Evolutionary conservation across 2,888 invertebrate genomes (phyloP), one percentile per base, ranked within the genome.

Genomic region (Piscicola geometra): DNA sequence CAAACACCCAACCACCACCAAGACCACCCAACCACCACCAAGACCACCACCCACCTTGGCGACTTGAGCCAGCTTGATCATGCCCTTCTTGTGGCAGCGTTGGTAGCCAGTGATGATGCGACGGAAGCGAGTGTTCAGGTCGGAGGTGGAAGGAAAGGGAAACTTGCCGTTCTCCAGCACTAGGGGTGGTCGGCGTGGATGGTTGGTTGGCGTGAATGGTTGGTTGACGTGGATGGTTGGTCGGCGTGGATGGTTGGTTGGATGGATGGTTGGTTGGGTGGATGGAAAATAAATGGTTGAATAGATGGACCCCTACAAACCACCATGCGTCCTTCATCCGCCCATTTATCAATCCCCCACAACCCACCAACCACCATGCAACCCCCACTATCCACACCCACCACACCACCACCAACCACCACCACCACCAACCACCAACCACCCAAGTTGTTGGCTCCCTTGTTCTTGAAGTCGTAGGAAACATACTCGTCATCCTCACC

Each of bases 61-160:
- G 68, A 81, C 81, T 79, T 83, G 83, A 82, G 96, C 96, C 85
- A 94, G 80, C 75, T 83, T 83, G 50, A 83, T 71, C 80, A 82
- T 81, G 66, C 82, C 93, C 81, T 93, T 92, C 84, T 94, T 92
- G 84, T 93, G 93, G 85, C 91, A 94, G 77, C 97, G 89, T 85
- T 98, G 97, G 87, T 95, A 97, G 68, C 94, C 93, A 0, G 96
- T 94, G 81, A 98, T 95, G 36, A 99, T 90, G 74, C 96, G 89
- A 75, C 98, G 89, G 67, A 99, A 88, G 71, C 99, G 88, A 1
- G 94, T 94, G 86, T 98, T 98, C 77, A 99, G 89, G 87, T 99
- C 98, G 80, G 94, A 92, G 1, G 81, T 79, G 9, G 82, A 80
- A 0, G 87, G 87, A 81, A 86, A 86, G 9, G 83, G 82, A 28